Base-by-base conservation (phyloP, 2,797 vertebrate species). In the Simalia tracyae region DNA sequence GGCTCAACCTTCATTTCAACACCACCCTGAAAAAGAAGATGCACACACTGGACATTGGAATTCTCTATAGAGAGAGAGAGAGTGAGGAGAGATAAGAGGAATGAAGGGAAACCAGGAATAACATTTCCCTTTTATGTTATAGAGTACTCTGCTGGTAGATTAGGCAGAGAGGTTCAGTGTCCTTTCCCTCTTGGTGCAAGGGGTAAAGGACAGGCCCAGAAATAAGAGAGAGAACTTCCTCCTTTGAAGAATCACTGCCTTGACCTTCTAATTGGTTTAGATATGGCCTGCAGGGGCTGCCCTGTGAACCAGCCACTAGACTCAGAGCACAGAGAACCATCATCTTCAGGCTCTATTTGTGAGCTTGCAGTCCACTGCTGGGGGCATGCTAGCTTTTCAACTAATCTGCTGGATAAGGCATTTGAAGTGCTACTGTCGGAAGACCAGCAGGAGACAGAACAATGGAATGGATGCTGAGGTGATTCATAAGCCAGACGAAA, bases 1-100 rank as follows among this genome's bases (percentile, higher is more conserved):
- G 85, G 68, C 63, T 88, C 89, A 24, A 90, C 63, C 28, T 89
- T 56, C 86, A 88, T 88, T 22, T 68, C 93, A 66, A 84, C 54
- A 15, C 93, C 93, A 36, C 91, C 90, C 93, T 93, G 90, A 76
- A 92, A 92, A 61, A 93, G 61, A 91, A 81, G 22, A 81, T 81
- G 36, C 84, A 84, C 22, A 60, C 14, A 59, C 4, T 26, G 31
- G 17, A 81, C 66, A 89, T 42, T 90, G 64, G 56, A 5, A 22
- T 36, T 22, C 24, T 61, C 36, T 2, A 36, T 42, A 72, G 31
- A 46, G 36, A 24, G 42, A 76, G 68, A 19, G 1, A 28, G 11
- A 6, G 12, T 63, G 36, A n/a, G 22, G 31, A 5, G 15, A 86
- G 14, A 31, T 54, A n/a, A 66, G 36, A 11, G n/a, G 56, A 31